A percentile compares a stretch with the other conserved stretches of the same genome.
These are phyloP conservation scores for Pseudopleuronectes americanus DNA, from an alignment of 2,797 vertebrate species.

Conservation along the genomic window DNA sequence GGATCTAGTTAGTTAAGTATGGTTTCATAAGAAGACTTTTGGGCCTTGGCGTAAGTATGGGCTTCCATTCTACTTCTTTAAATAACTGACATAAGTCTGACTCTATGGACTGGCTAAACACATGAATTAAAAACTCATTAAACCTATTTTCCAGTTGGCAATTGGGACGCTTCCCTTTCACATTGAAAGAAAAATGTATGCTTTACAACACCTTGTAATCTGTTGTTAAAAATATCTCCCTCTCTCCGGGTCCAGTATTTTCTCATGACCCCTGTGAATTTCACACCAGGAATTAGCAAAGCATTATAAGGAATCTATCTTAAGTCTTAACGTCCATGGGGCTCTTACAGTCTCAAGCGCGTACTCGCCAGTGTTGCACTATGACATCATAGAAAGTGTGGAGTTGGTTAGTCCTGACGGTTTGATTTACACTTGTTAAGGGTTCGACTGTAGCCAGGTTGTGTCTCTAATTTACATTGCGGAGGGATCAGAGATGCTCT, in stretches of 20 bases:
- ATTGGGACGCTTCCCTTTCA: not conserved
- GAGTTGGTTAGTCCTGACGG: not conserved
- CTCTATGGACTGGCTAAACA: not conserved
- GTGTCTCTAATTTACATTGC: constrained; percentile 6
- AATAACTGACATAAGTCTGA: not conserved
- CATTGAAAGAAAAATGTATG: not conserved
- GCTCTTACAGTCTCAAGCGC: not conserved
- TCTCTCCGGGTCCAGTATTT: constrained; percentile 16
- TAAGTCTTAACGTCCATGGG: not conserved
- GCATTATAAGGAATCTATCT: constrained; percentile 8
- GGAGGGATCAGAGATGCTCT: not conserved
- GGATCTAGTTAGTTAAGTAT: no score
- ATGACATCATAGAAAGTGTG: constrained; percentile 15
- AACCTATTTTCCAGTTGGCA: not conserved
- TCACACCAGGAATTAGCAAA: constrained; percentile 21
- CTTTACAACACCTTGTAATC: constrained; percentile 24
- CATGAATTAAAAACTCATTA: not conserved
- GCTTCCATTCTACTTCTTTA: no score
- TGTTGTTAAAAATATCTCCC: constrained; percentile 4
- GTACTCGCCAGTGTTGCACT: constrained; percentile 1
- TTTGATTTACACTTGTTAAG: constrained; percentile 4
- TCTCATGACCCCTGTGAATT: constrained; percentile 21
- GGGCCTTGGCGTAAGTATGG: no score
- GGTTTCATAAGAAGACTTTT: no score
- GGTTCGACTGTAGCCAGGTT: not conserved